Evolutionary conservation across 2,113 vertebrate species (phyloP), one percentile per base, ranked within the genome.

Genomic region (Gasterosteus aculeatus): DNA sequence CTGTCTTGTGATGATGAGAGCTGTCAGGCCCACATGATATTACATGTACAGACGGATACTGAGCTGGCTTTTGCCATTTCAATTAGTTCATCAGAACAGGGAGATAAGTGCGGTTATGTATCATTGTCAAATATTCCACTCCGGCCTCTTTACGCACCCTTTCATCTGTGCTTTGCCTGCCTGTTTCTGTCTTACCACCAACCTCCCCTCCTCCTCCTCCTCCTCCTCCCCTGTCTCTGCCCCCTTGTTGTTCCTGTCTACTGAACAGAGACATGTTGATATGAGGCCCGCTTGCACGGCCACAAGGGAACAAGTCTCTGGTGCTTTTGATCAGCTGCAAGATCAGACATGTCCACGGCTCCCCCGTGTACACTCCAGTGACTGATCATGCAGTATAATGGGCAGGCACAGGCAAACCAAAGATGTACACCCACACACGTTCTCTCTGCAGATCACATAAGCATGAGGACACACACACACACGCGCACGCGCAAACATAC

Each of bases 221-320:
- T 56, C 71, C 65, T 51, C 61, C 62, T 54, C 46, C 57, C 39
- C 51, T 88, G 63, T 80, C 68, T 80, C 70, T 75, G 75, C 79
- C 51, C 77, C 77, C 85, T 91, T 90, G 88, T 87, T 91, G 91
- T 92, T 91, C 87, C 86, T 85, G 89, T 92, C 92, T 89, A 87
- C 83, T 92, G 91, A 93, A 91, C 93, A 91, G 91, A 92, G 92
- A 91, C 90, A 78, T 92, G 91, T 92, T 91, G 88, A 92, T 91
- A 86, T 87, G 92, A 91, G 89, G 84, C 90, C 88, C 69, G 71
- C 84, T 80, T 49, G 88, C 83, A 53, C 12, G 71, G 84, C 83
- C 87, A 87, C 85, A 85, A 84, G 90, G 91, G 91, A 90, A 78
- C 86, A 77, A 80, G 77, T 89, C 89, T 90, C 88, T 89, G 88